Evolutionary conservation across 2,797 vertebrate genomes (phyloP).

Genomic region (Phrynocephalus vlangalii): DNA sequence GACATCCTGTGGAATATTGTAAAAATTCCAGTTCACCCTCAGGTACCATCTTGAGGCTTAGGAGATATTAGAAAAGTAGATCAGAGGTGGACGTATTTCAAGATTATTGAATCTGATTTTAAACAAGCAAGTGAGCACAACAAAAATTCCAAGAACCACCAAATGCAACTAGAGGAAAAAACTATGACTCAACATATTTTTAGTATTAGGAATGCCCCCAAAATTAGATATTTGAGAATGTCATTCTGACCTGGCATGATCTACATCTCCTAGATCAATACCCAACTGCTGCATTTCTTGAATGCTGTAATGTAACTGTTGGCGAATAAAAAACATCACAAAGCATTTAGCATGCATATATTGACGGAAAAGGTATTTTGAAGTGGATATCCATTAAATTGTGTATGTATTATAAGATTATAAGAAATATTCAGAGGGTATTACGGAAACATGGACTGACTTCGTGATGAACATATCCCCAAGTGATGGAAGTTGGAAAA

Average conservation of each 20-base stretch:
- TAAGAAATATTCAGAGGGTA: background rate
- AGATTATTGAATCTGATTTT: background rate
- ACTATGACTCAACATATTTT: background rate
- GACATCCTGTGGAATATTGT: background rate
- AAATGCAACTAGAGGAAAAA: background rate
- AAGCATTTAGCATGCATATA: background rate
- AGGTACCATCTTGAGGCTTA: background rate
- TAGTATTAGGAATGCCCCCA: background rate
- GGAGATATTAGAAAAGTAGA: background rate
- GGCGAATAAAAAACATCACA: background rate
- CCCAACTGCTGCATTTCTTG: background rate
- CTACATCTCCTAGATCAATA: background rate
- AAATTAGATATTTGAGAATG: background rate
- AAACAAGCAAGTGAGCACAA: no score
- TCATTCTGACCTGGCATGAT: background rate
- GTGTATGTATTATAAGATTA: background rate
- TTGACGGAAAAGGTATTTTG: background rate
- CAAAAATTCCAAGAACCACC: background rate
- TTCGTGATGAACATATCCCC: background rate
- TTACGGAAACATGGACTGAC: background rate
- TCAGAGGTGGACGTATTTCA: background rate
- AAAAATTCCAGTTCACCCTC: background rate
- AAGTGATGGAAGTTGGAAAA: background rate
- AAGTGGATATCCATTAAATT: background rate
- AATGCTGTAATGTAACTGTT: background rate